phyloP scores from a whole-genome alignment of 2,888 invertebrate genomes.

The Synanthedon andrenaeformis region DNA sequence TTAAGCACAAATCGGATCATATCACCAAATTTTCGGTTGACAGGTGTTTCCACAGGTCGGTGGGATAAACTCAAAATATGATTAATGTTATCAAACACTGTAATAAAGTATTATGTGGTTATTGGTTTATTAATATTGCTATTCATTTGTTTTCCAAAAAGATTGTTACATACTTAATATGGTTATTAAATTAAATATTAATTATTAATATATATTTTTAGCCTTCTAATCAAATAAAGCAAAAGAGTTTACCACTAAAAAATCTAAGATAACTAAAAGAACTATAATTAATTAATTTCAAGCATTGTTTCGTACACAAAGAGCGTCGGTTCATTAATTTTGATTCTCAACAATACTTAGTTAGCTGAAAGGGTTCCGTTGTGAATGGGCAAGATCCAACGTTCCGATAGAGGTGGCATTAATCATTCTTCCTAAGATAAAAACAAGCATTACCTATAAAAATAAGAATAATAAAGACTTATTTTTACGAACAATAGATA shows the following conservation, averaged over 20 bases:
- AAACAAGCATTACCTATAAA: neutral
- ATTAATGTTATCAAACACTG: neutral
- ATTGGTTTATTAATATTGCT: too few species aligned
- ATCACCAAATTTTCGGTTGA: neutral
- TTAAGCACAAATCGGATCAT: neutral
- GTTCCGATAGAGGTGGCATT: constrained; percentile 18
- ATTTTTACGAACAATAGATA: too few species aligned
- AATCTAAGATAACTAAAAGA: constrained; percentile 3
- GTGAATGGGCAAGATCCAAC: constrained; percentile 15
- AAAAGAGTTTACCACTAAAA: too few species aligned
- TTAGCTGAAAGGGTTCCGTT: constrained; percentile 23
- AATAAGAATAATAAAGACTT: too few species aligned
- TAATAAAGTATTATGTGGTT: neutral
- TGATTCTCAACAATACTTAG: constrained; percentile 31
- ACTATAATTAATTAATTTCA: constrained; percentile 24
- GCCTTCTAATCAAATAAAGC: too few species aligned
- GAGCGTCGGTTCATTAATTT: constrained; percentile 36
- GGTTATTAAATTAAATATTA: too few species aligned
- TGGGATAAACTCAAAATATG: neutral
- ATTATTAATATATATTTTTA: too few species aligned
- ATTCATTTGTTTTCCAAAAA: too few species aligned
- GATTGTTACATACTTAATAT: too few species aligned
- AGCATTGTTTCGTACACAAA: constrained; percentile 28
- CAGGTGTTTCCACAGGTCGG: neutral
- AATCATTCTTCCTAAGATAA: constrained; percentile 18